Base-by-base conservation (phyloP, 2,113 vertebrate genomes). In the Holacanthus passer region DNA sequence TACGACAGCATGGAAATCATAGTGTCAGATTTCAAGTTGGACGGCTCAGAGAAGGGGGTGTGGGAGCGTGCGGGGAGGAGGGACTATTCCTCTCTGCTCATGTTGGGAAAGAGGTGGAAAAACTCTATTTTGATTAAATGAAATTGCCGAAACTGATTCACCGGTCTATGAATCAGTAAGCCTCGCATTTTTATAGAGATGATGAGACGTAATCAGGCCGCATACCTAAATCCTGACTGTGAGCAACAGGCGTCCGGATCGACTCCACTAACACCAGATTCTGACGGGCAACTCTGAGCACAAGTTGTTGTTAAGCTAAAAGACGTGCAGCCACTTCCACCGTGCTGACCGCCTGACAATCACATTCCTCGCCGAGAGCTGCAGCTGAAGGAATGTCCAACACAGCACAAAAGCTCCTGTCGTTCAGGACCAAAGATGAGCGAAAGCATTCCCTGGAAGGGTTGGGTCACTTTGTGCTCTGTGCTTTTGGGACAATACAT, bases 351-450 rank as follows among this genome's bases (percentile, higher is more conserved):
- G 41, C 65, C 80, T 86, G 88, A 86, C 87, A 68, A 56, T 76
- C 82, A 84, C 88, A 89, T 91, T 93, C 85, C 82, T 90, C 35
- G 9, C 50, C 19, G 56, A 78, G 84, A 69, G 88, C 70, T 35
- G 52, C 22, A 79, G 84, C 76, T 83, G 11, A 53, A 92, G 90
- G 91, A 92, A 91, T 92, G 90, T 93, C 83, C 27, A 89, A 84
- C 78, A 27, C 88, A 85, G 82, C 84, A 87, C 82, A 90, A 90
- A 45, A 77, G 79, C 79, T 65, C 73, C 75, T 73, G 87, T 79
- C 88, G 32, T 50, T 84, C 62, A 72, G 69, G 50, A 67, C 73
- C 72, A 85, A 82, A 82, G 81, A 81, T 8, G 19, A 68, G 71
- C 27, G 65, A 79, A 48, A 35, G 76, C 63, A 53, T 84, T 73